Evolutionary conservation across 2,888 invertebrate genomes (phyloP).

Genomic region (Didymodactylos carnosus): DNA sequence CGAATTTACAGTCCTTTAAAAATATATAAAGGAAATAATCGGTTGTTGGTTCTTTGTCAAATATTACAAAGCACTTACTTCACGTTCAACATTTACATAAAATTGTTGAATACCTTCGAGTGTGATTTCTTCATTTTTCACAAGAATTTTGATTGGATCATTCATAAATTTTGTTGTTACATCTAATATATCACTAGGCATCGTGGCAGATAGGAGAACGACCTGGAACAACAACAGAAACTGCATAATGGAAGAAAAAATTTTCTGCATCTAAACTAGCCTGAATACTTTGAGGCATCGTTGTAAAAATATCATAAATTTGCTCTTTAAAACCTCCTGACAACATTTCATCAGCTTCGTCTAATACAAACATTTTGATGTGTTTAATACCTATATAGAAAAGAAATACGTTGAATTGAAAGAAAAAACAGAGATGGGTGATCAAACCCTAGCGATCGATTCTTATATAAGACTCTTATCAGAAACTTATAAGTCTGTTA

Average conservation of each 20-base stretch:
- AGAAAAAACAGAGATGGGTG: background rate
- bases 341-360: constrained; percentile 99
- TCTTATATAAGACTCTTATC: background rate
- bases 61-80: too few species aligned
- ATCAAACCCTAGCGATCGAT: too few species aligned
- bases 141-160: constrained; percentile 79
- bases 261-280: too few species aligned
- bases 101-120: constrained; percentile 94
- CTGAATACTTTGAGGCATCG: constrained; percentile 72
- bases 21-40: background rate
- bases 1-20: constrained; percentile 39
- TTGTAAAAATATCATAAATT: constrained; percentile 92
- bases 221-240: too few species aligned
- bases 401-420: too few species aligned
- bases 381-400: constrained; percentile 44
- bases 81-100: constrained; percentile 74
- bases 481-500: background rate
- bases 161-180: constrained; percentile 96
- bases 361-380: constrained; percentile 90
- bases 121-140: constrained; percentile 86
- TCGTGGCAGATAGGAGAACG: constrained; percentile 88
- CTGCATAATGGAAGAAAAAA: too few species aligned
- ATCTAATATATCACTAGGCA: constrained; percentile 90
- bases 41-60: too few species aligned
- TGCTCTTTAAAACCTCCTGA: constrained; percentile 98